Evolutionary conservation across 2,113 vertebrate genomes (phyloP), one percentile per base, ranked within the genome.

Genomic region (Anser cygnoides): DNA sequence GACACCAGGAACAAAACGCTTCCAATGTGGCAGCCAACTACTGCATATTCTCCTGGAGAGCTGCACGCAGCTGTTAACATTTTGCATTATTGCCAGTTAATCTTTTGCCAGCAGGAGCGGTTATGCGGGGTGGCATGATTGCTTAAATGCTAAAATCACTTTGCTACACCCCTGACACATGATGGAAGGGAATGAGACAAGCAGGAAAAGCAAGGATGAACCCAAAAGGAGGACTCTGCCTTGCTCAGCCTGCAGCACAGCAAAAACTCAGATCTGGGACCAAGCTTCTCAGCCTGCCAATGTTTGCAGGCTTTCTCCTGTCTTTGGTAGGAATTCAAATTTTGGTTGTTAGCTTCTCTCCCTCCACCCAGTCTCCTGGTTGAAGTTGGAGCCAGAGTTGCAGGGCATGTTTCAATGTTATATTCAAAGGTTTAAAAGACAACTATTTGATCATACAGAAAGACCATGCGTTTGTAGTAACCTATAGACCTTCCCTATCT

Each of bases 101-200:
- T 96, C 93, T 96, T 87, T 44, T 29, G 86, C 87, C 93, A 59
- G 39, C 39, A 44, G 94, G 95, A 97, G 76, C 1, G 10, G 89
- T 50, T 68, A 67, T 3, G 10, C 16, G 4, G 71, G 44, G 59
- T 8, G 28, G 58, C 59, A 50, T 1, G 31, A 5, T 72, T 67
- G 16, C 87, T 79, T 78, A 65, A 88, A 94, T 79, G 77, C 78
- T 80, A 61, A 92, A 50, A 93, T 43, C 79, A 71, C 41, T 67
- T 82, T 13, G 6, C 71, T 91, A 23, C 13, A 23, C 58, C 88
- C 68, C 55, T 44, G 26, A 8, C 33, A 86, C 7, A 6, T 1
- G 41, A 46, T 22, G 61, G 74, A 89, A 93, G 54, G 41, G 81
- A 91, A 70, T 41, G 35, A 5, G 10, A 14, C 70, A 46, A 3